These are phyloP conservation scores for Sinella curviseta DNA, from an alignment of 1,140 invertebrate genomes.

Conservation along the genomic window DNA sequence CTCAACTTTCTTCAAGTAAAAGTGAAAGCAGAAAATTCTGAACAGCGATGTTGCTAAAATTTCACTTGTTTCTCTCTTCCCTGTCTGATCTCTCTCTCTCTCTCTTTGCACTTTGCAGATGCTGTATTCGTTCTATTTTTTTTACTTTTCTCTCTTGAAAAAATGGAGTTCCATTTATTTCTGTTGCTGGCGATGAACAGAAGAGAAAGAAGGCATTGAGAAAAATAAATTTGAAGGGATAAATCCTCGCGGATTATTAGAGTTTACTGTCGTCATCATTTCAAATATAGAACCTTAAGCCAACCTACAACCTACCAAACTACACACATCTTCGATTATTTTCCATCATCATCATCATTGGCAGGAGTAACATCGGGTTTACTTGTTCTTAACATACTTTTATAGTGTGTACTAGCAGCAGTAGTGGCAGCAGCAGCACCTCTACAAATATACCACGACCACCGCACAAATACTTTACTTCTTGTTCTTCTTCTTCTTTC, in stretches of 20 bases:
- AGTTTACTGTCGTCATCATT: slow-evolving; percentile 26
- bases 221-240: slow-evolving; percentile 18
- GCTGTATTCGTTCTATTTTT: no score
- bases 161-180: slow-evolving; percentile 6
- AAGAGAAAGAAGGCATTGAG: neutral
- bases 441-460: no score
- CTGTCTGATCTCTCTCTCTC: neutral
- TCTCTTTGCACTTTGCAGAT: neutral
- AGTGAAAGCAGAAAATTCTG: neutral
- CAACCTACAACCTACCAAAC: neutral
- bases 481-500: neutral
- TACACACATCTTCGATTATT: slow-evolving; percentile 1
- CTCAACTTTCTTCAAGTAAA: neutral
- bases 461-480: no score
- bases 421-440: no score
- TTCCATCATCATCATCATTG: neutral
- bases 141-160: slow-evolving; percentile 8
- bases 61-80: neutral
- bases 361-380: neutral
- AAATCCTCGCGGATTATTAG: slow-evolving; percentile 17
- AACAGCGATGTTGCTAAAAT: neutral
- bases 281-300: slow-evolving; percentile 13
- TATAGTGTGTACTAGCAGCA: no score
- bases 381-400: neutral
- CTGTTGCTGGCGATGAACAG: neutral